Base-by-base conservation (phyloP, 2,888 invertebrate genomes). In the Gymnosoma rotundatum region DNA sequence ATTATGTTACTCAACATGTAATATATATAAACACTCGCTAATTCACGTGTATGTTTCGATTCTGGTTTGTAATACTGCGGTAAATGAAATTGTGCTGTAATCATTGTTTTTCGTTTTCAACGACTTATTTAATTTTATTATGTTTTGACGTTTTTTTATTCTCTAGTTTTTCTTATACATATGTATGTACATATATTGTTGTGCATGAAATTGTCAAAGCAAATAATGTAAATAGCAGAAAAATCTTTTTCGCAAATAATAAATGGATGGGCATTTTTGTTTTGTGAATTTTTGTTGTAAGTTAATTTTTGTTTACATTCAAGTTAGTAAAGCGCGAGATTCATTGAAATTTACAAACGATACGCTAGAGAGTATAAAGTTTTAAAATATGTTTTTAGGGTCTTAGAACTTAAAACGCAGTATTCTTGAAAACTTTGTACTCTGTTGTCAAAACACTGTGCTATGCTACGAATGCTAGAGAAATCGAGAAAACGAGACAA, bases 71-170 rank as follows among this genome's bases (percentile, higher is more conserved):
- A 58, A 66, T 45, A n/a, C 3, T 56, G 16, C 36, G 48, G 36
- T 36, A 75, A 70, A 78, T 78, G 78, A 66, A 82, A 79, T 83
- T 74, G 79, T 78, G 72, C 81, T 54, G 74, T 80, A 83, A 76
- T 73, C 63, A 58, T 64, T 38, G 63, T 72, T 56, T 63, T 70
- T 48, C n/a, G 56, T 56, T 63, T 74, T 56, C 38, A 66, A 21
- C 56, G 6, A 6, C 32, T 32, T 18, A 14, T 48, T 58, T 25
- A 45, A 9, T 32, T 54, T 20, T 45, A 38, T 32, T 66, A 16
- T 58, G 45, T 69, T 67, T 75, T 56, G 12, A 8, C 36, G 18
- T 3, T 18, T 58, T 58, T 82, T 45, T 32, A 38, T 20, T 52
- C 14, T 21, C n/a, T 61, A 32, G 6, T 56, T 48, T 16, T 6